Base-by-base conservation (phyloP, 2,888 invertebrate genomes). In the Thera britannica region DNA sequence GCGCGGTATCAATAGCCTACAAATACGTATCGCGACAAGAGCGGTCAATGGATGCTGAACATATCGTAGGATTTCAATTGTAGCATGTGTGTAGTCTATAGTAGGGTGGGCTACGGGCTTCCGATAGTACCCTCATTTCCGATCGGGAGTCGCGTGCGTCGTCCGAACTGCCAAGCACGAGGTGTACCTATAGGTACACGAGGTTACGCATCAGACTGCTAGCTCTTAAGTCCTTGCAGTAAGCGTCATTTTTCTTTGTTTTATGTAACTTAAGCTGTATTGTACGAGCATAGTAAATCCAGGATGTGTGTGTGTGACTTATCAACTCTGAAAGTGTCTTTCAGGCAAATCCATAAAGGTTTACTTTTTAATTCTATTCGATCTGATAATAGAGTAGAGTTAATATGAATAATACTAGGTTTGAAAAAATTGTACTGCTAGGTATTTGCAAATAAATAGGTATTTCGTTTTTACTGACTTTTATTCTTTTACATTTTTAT, bases 81-180 rank as follows among this genome's bases (percentile, higher is more conserved):
- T 64, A 65, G 67, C 67, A 67, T 74, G 75, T 73, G 67, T 72
- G 66, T 70, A 69, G 72, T 68, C 82, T 83, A 83, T 84, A 75
- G 72, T 79, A 81, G 83, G 84, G 86, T 84, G 84, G 85, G 85
- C 81, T 84, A 84, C 83, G 84, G 85, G 85, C 81, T 88, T 87
- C 85, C 88, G 84, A 84, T 80, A 77, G 83, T 77, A 83, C 85
- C 85, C 86, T 84, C 80, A 80, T 80, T 83, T 88, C 87, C 85
- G 85, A 87, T 79, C 67, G 71, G 62, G 76, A 73, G 81, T 83
- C 83, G 84, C 87, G 85, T 87, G 86, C 81, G 82, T 84, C 41
- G 56, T 69, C 60, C 76, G 67, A 73, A 76, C 77, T 74, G 75
- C 63, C 56, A 72, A 83, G 82, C 85, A 87, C 85, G 84, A 80